phyloP scores from a whole-genome alignment of 2,888 invertebrate species.

The Dysmachus trigonus region DNA sequence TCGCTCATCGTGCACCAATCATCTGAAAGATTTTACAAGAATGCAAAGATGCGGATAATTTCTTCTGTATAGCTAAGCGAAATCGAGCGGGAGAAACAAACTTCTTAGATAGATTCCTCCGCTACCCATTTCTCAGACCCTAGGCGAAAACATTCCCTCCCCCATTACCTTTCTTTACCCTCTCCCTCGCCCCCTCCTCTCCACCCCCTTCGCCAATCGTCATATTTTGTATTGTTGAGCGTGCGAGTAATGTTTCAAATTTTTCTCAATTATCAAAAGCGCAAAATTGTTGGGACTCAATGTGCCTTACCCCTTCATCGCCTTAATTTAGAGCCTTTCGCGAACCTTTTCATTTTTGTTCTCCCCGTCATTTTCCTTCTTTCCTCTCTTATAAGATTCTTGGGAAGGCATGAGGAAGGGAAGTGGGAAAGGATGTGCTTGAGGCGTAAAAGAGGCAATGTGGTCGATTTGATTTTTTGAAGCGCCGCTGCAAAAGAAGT shows the following conservation, averaged over 20 bases:
- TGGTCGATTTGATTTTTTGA: background rate
- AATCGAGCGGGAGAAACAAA: background rate
- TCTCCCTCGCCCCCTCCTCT: background rate
- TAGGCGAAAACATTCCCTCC: background rate
- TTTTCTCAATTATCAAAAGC: conserved; percentile 38
- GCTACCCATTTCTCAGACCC: background rate
- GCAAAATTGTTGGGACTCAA: conserved; percentile 30
- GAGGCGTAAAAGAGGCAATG: background rate
- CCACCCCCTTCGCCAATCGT: background rate
- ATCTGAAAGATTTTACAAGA: background rate
- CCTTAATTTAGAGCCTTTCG: background rate
- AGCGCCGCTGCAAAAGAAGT: background rate
- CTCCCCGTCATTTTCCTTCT: background rate
- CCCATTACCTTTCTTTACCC: too few species aligned
- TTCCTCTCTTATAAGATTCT: too few species aligned
- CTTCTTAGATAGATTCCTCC: background rate
- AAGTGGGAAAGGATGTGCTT: background rate
- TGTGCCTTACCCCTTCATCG: conserved; percentile 28
- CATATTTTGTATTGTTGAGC: background rate
- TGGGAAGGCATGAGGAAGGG: background rate
- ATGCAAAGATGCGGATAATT: conserved; percentile 24
- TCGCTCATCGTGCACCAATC: background rate
- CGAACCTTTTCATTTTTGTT: background rate
- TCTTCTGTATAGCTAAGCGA: background rate
- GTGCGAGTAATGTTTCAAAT: conserved; percentile 37